A percentile compares a stretch with the other conserved stretches of the same genome.
These are phyloP conservation scores for Anomalospiza imberbis DNA, from an alignment of 2,797 vertebrate genomes.

Conservation along the genomic window DNA sequence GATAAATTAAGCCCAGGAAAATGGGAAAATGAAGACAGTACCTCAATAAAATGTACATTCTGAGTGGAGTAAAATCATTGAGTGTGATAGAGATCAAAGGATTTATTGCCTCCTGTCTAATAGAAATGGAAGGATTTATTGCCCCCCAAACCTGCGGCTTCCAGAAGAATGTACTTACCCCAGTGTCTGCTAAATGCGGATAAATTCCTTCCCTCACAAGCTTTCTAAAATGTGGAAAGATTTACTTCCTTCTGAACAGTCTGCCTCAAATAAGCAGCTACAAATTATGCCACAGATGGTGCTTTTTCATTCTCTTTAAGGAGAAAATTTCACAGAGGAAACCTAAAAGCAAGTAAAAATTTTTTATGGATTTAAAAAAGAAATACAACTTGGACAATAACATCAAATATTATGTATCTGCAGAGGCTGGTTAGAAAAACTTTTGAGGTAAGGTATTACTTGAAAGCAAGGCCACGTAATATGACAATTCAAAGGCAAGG, in stretches of 20 bases:
- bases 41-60: slow-evolving; percentile 23
- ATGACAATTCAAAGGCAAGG: neutral
- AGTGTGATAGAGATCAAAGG: slow-evolving; percentile 57
- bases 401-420: neutral
- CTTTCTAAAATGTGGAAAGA: slow-evolving; percentile 56
- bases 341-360: neutral
- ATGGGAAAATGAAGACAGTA: slow-evolving; percentile 23
- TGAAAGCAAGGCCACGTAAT: neutral
- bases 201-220: slow-evolving; percentile 46
- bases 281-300: slow-evolving; percentile 41
- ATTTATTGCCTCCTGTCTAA: slow-evolving; percentile 58
- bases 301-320: neutral
- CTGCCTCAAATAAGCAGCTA: slow-evolving; percentile 24
- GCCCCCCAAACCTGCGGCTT: slow-evolving; percentile 31
- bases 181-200: slow-evolving; percentile 34
- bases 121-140: slow-evolving; percentile 59
- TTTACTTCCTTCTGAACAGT: slow-evolving; percentile 50
- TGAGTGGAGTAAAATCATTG: slow-evolving; percentile 35
- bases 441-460: neutral
- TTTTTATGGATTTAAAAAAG: neutral
- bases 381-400: neutral
- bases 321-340: neutral
- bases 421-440: neutral
- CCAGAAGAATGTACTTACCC: slow-evolving; percentile 64
- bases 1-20: slow-evolving; percentile 21